Conservation (phyloP, 2,113 vertebrate genomes). For the Coregonus clupeaformis region DNA sequence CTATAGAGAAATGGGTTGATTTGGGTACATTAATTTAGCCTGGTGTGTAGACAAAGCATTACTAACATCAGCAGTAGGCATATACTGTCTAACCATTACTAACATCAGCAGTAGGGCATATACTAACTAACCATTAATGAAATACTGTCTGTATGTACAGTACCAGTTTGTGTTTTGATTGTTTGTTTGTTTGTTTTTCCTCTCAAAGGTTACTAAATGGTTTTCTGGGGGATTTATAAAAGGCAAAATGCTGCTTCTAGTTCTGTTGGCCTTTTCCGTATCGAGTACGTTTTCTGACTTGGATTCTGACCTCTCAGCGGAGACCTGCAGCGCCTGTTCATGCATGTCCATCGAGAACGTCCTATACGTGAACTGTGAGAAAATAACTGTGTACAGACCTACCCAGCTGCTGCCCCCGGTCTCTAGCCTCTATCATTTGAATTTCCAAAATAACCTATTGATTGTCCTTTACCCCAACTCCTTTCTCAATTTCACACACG, state of each 20-base stretch:
- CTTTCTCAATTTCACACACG: constrained; percentile 95
- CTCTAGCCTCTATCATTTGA: constrained; percentile 95
- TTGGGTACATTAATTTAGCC: neutral
- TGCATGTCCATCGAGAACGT: constrained; percentile 98
- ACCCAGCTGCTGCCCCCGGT: constrained; percentile 92
- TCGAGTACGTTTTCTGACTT: constrained; percentile 81
- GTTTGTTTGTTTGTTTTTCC: constrained; percentile 17
- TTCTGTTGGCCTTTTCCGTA: constrained; percentile 90
- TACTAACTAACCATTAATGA: no score
- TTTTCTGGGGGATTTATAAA: constrained; percentile 87
- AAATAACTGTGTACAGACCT: constrained; percentile 93
- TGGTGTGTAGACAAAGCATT: neutral
- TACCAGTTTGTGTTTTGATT: constrained; percentile 15
- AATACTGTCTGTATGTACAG: neutral
- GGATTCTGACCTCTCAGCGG: constrained; percentile 86
- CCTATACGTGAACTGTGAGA: constrained; percentile 98
- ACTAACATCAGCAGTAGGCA: neutral
- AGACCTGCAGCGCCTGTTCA: constrained; percentile 95
- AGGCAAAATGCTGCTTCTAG: constrained; percentile 96
- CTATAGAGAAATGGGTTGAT: neutral
- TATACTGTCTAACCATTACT: no score
- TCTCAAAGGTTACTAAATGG: constrained; percentile 78
- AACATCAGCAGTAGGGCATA: no score
- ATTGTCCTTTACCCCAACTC: constrained; percentile 95
- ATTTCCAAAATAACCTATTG: constrained; percentile 97